Base-by-base conservation (phyloP, 2,797 vertebrate species). In the Spinibarbus caldwelli region DNA sequence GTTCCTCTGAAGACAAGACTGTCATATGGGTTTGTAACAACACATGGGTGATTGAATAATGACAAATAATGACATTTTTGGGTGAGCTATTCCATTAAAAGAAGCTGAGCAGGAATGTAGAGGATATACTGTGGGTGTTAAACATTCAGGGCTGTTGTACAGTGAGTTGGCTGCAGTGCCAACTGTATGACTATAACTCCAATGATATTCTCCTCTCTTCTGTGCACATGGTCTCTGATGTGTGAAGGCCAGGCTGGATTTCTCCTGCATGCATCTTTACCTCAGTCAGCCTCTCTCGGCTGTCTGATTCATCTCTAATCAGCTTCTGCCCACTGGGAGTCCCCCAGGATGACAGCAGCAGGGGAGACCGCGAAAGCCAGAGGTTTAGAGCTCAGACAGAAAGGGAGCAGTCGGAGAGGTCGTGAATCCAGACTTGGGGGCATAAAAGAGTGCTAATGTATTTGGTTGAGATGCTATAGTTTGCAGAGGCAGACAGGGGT, bases 281-380 rank as follows among this genome's bases (percentile, higher is more conserved):
- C 82, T 87, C 82, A 80, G 43, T 34, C 85, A 64, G 64, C 68
- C 52, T 73, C 34, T 52, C 14, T 49, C 52, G 73, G 59, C 47
- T 80, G 47, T 80, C 80, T 89, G 80, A 82, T 86, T 87, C 45
- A 80, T 86, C 66, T 86, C 66, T 85, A 81, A 85, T 88, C 77
- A 87, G 83, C 57, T 38, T 86, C 57, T 78, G 73, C 66, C 73
- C 67, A 19, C 71, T 62, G 36, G 83, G 34, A 70, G 64, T 86
- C 78, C 78, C 57, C 29, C 2, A 2, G 80, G 81, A 86, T 43
- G 41, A 36, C 47, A 83, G 71, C 43, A 62, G 83, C 77, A 78
- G 36, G 64, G 34, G 29, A 87, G 84, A 66, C 80, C 17, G 15
- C 7, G 8, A 43, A 80, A 68, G 71, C 70, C 82, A 43, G 52